phyloP scores from a whole-genome alignment of 92 coral and sea anemone species.

The Hydrozoanthus gracilis region DNA sequence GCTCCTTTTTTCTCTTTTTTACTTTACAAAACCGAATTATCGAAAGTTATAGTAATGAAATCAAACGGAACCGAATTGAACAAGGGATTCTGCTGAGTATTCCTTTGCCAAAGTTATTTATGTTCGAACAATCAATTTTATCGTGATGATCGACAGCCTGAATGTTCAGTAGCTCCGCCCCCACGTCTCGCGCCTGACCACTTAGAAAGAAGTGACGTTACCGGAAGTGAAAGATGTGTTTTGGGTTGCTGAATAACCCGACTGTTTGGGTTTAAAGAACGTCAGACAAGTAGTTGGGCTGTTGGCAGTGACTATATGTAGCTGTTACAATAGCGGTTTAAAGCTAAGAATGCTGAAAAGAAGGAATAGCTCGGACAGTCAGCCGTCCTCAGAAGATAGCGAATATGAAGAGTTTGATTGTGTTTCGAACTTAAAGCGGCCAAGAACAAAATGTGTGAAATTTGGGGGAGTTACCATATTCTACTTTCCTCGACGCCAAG shows the following conservation, averaged over 20 bases:
- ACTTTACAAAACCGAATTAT: too few relatives aligned
- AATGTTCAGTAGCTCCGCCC: slow-evolving; percentile 20
- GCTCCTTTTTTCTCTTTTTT: too few relatives aligned
- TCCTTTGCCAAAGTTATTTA: too few relatives aligned
- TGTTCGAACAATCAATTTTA: background rate
- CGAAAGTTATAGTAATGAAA: too few relatives aligned
- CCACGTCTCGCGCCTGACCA: background rate
- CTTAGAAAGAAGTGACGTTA: slow-evolving; percentile 59
- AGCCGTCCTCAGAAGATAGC: slow-evolving; percentile 46
- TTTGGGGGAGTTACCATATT: slow-evolving; percentile 86
- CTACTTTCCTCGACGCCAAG: slow-evolving; percentile 91
- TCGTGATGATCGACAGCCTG: slow-evolving; percentile 7
- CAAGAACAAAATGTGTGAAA: slow-evolving; percentile 68
- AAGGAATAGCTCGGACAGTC: slow-evolving; percentile 64
- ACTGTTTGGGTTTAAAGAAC: slow-evolving; percentile 16
- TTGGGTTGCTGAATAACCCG: slow-evolving; percentile 43
- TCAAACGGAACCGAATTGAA: background rate
- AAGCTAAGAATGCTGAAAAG: slow-evolving; percentile 69
- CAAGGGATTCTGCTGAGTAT: background rate
- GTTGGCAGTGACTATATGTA: slow-evolving; percentile 11
- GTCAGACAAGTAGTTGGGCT: slow-evolving; percentile 30
- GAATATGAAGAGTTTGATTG: slow-evolving; percentile 58
- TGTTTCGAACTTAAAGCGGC: slow-evolving; percentile 44
- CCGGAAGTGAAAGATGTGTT: slow-evolving; percentile 53
- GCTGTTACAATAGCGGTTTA: background rate